A percentile compares a stretch with the other conserved stretches of the same genome.
phyloP scores from a whole-genome alignment of 2,888 invertebrate species.

The Zygaena filipendulae region DNA sequence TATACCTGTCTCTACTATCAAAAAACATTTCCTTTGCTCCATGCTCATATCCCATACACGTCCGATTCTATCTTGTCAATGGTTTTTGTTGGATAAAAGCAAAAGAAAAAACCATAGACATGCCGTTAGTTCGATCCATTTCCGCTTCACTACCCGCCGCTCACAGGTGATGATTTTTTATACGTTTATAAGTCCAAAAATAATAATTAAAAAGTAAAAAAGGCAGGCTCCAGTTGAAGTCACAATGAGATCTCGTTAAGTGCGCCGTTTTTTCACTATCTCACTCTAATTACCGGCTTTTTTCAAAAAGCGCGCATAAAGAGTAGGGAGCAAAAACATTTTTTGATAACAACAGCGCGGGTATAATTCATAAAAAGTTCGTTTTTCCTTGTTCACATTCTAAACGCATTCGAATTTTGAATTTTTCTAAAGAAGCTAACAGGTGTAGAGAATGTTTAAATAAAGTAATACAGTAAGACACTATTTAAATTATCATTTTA shows the following conservation, averaged over 20 bases:
- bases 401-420: too few relatives aligned
- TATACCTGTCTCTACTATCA: constrained; percentile 16
- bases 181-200: constrained; percentile 49
- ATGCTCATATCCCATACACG: constrained; percentile 50
- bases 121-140: constrained; percentile 60
- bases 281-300: constrained; percentile 32
- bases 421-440: too few relatives aligned
- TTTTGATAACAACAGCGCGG: too few relatives aligned
- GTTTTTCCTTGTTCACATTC: too few relatives aligned
- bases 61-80: constrained; percentile 49
- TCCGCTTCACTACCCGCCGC: constrained; percentile 57
- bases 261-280: constrained; percentile 33
- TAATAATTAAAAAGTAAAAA: constrained; percentile 58
- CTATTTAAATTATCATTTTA: too few relatives aligned
- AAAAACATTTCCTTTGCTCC: constrained; percentile 34
- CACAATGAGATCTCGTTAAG: constrained; percentile 52
- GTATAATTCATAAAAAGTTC: too few relatives aligned
- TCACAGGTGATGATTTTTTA: constrained; percentile 56
- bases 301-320: constrained; percentile 23
- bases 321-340: too few relatives aligned
- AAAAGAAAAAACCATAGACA: constrained; percentile 40
- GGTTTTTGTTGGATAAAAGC: constrained; percentile 48
- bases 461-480: too few relatives aligned
- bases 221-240: constrained; percentile 26
- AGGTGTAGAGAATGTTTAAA: too few relatives aligned